Evolutionary conservation across 2,888 invertebrate genomes (phyloP), one percentile per base, ranked within the genome.

Genomic region (Lochmaea capreae): DNA sequence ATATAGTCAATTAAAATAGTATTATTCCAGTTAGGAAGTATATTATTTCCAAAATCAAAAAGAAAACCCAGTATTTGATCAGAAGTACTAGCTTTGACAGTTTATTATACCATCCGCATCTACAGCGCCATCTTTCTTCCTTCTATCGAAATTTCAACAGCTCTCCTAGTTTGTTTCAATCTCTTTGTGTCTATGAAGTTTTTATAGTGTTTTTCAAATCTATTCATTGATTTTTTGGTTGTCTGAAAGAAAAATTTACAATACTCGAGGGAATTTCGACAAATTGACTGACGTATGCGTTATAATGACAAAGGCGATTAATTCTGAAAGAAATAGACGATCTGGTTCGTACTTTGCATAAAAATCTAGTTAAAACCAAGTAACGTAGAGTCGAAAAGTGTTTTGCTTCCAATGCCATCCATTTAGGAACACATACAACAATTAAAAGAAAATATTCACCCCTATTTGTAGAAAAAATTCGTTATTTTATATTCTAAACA

Each of bases 91-190:
- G 18, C 62, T 46, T 49, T 43, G 18, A 61, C 46, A 22, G 16
- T 39, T 26, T 59, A 59, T 14, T 57, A 33, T n/a, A 59, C 26
- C 8, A 9, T 18, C 9, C n/a, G 16, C 67, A 76, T 66, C 89
- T 92, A 97, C 77, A 98, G 91, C 80, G 96, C 93, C 98, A 98
- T 97, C 89, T 96, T 97, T 83, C 97, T 91, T 33, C 98, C 98
- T 89, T 98, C 98, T 80, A 98, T 97, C 75, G 98, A 98, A 86
- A 98, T 98, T 81, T 94, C 93, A 68, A 98, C 97, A 74, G 98
- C 98, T 83, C 96, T 90, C 77, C 94, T 91, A 14, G 93, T 90
- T 83, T 95, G 93, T 84, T 93, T 93, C 83, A 93, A 86, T 49
- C 95, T 90, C 86, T 96, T 96, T 78, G 91, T 92, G 85, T 98